These are phyloP conservation scores for Scaptomyza montana DNA, from an alignment of 1,140 invertebrate species.

Conservation along the genomic window DNA sequence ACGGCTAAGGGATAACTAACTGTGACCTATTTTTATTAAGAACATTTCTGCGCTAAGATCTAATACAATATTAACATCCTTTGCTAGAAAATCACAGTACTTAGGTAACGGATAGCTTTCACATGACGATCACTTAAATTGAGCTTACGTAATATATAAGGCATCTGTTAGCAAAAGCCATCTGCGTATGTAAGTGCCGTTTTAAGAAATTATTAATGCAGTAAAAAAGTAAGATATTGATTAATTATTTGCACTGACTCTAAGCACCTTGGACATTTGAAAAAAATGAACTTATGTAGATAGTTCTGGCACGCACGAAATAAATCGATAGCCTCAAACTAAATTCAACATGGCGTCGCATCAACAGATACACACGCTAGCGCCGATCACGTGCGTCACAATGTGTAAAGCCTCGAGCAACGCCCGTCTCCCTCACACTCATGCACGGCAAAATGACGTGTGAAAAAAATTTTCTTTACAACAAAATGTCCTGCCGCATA, in stretches of 20 bases:
- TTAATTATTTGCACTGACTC: neutral
- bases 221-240: neutral
- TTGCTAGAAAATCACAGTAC: no score
- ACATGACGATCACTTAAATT: neutral
- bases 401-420: constrained; percentile 35
- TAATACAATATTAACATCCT: no score
- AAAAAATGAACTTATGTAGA: neutral
- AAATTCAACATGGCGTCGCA: constrained; percentile 66
- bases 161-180: neutral
- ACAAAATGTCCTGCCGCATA: constrained; percentile 30
- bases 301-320: neutral
- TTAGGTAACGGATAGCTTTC: no score
- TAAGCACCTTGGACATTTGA: neutral
- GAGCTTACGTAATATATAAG: neutral
- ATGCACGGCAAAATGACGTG: constrained; percentile 8
- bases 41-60: neutral
- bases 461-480: constrained; percentile 8
- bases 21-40: neutral
- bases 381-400: constrained; percentile 67
- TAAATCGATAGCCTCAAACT: constrained; percentile 61
- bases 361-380: constrained; percentile 51
- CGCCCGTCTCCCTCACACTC: neutral
- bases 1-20: neutral
- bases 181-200: neutral
- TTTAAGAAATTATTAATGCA: neutral